Evolutionary conservation across 1,140 invertebrate species (phyloP).

Genomic region (Agraylea sexmaculata): DNA sequence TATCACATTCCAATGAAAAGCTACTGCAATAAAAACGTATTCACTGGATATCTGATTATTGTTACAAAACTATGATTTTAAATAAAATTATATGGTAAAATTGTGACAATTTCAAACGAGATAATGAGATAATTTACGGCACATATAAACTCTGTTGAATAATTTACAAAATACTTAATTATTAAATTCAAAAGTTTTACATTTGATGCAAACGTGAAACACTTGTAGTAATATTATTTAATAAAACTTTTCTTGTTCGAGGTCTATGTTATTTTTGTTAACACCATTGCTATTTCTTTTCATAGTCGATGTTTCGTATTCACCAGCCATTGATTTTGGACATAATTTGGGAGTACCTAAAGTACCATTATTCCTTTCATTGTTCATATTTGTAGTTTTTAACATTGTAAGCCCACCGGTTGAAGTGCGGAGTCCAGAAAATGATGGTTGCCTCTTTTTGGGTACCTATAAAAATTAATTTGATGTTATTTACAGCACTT

Average conservation of each 20-base stretch:
- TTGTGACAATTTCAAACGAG: too few relatives aligned
- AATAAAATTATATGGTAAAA: too few relatives aligned
- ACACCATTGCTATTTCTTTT: constrained; percentile 48
- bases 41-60: too few relatives aligned
- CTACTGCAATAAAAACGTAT: too few relatives aligned
- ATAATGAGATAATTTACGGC: too few relatives aligned
- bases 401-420: constrained; percentile 47
- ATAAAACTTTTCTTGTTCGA: constrained; percentile 39
- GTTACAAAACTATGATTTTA: too few relatives aligned
- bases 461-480: constrained; percentile 31
- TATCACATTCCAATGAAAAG: too few relatives aligned
- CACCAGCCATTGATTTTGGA: constrained; percentile 53
- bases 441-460: constrained; percentile 44
- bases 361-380: constrained; percentile 43
- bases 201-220: too few relatives aligned
- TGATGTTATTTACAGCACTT: constrained; percentile 5
- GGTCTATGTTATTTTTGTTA: constrained; percentile 33
- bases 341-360: constrained; percentile 47
- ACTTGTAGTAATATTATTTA: too few relatives aligned
- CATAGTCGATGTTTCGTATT: constrained; percentile 67
- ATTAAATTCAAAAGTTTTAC: too few relatives aligned
- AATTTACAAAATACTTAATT: too few relatives aligned
- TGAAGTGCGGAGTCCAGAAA: constrained; percentile 37
- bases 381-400: constrained; percentile 44
- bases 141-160: too few relatives aligned